These are phyloP conservation scores for Tiphia femorata DNA, from an alignment of 2,888 invertebrate species.

Conservation along the genomic window DNA sequence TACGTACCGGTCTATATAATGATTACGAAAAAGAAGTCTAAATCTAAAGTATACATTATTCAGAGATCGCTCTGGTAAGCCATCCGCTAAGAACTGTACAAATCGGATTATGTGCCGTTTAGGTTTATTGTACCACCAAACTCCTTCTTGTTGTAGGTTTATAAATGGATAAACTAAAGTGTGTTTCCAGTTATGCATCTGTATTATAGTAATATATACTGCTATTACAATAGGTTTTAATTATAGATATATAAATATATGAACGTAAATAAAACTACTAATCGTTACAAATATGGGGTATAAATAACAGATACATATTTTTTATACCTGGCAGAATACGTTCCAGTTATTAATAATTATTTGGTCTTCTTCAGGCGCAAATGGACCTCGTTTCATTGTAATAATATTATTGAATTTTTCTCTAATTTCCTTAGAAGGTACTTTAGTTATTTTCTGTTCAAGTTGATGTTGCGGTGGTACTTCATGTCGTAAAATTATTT, in stretches of 20 bases:
- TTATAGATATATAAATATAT: too few species aligned
- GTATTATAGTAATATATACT: constrained; percentile 12
- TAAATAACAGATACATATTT: too few species aligned
- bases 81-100: constrained; percentile 60
- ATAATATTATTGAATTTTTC: constrained; percentile 29
- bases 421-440: constrained; percentile 30
- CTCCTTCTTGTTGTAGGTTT: constrained; percentile 40
- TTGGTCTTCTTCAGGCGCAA: constrained; percentile 40
- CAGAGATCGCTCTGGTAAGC: constrained; percentile 55
- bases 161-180: constrained; percentile 49
- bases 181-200: constrained; percentile 56
- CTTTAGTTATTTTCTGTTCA: constrained; percentile 41
- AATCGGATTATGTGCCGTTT: constrained; percentile 46
- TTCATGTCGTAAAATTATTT: constrained; percentile 31
- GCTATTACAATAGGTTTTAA: too few species aligned
- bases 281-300: too few species aligned
- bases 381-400: constrained; percentile 41
- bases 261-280: too few species aligned
- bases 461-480: constrained; percentile 51
- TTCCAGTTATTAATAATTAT: constrained; percentile 50
- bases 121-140: constrained; percentile 19
- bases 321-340: constrained; percentile 50
- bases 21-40: constrained; percentile 42
- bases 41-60: constrained; percentile 62
- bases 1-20: too few species aligned